Percentiles rank a stretch among this genome's conserved stretches.
These are phyloP conservation scores for Nycticorax nycticorax DNA, from an alignment of 2,113 vertebrate genomes.

Conservation along the genomic window DNA sequence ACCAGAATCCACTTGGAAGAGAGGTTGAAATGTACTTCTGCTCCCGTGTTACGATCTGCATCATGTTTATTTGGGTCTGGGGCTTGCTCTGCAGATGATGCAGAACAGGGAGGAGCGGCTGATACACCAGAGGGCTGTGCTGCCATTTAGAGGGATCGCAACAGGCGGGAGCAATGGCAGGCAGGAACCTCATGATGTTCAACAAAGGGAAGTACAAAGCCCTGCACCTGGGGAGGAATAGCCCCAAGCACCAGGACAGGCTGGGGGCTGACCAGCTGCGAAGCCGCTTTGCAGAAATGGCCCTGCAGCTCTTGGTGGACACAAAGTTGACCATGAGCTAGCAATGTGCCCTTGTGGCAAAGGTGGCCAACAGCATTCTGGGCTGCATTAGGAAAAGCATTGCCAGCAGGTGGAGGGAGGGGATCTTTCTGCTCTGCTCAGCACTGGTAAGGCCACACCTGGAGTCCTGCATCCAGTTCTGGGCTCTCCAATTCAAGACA, in stretches of 20 bases:
- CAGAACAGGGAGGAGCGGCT: background rate
- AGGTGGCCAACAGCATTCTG: background rate
- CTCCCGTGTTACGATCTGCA: background rate
- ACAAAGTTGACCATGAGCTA: background rate
- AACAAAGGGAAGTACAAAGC: background rate
- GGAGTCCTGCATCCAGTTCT: rapidly evolving
- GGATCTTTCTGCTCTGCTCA: background rate
- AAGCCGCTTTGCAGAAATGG: background rate
- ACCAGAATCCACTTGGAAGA: background rate
- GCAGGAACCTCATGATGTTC: background rate
- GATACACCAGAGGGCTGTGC: background rate
- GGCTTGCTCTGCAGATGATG: background rate
- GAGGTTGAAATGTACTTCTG: background rate
- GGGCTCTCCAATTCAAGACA: background rate
- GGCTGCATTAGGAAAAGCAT: background rate
- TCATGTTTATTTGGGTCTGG: background rate
- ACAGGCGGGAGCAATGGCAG: background rate
- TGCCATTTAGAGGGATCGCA: background rate
- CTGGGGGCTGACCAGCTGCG: background rate
- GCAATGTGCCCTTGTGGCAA: background rate
- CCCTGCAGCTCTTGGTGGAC: background rate
- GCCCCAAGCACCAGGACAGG: background rate
- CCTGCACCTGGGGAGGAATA: background rate
- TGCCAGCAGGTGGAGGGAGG: background rate
- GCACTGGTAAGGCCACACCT: background rate